phyloP scores from a whole-genome alignment of 2,888 invertebrate genomes.

The Drosophila robusta region DNA sequence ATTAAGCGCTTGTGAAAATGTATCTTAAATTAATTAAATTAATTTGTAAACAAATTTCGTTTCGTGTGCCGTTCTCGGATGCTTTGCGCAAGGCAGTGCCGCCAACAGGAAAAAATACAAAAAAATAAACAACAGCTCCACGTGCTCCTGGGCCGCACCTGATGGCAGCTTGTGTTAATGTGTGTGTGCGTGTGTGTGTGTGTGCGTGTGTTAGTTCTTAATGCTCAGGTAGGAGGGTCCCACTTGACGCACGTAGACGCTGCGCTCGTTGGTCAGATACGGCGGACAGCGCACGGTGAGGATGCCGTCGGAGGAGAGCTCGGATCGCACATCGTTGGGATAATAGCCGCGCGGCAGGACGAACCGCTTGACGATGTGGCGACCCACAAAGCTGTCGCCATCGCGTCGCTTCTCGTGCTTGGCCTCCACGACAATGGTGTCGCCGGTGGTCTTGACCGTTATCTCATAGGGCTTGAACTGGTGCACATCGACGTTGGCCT shows the following conservation, averaged over 20 bases:
- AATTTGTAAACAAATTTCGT: slow-evolving; percentile 47
- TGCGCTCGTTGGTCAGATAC: slow-evolving; percentile 86
- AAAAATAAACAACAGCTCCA: slow-evolving; percentile 46
- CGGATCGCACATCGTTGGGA: slow-evolving; percentile 89
- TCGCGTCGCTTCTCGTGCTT: slow-evolving; percentile 90
- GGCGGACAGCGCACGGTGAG: slow-evolving; percentile 90
- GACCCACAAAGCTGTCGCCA: slow-evolving; percentile 90
- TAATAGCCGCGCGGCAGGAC: slow-evolving; percentile 89
- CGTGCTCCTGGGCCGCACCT: slow-evolving; percentile 7
- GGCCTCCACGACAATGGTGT: slow-evolving; percentile 88
- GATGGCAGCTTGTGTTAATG: not conserved
- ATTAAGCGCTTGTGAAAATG: slow-evolving; percentile 44
- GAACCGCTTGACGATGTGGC: slow-evolving; percentile 91
- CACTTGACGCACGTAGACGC: slow-evolving; percentile 90
- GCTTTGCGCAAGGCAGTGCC: slow-evolving; percentile 53
- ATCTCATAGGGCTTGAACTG: slow-evolving; percentile 90
- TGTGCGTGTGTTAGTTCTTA: slow-evolving; percentile 75
- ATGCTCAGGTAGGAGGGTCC: slow-evolving; percentile 87
- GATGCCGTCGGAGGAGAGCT: slow-evolving; percentile 89
- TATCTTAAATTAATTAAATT: slow-evolving; percentile 53
- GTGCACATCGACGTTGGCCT: slow-evolving; percentile 89
- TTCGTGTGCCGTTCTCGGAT: slow-evolving; percentile 34
- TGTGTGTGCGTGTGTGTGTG: slow-evolving; percentile 4
- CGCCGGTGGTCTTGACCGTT: slow-evolving; percentile 88
- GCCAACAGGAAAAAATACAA: slow-evolving; percentile 47